Evolutionary conservation across 2,797 vertebrate species (phyloP), one percentile per base, ranked within the genome.

Genomic region (Carcharodon carcharias): DNA sequence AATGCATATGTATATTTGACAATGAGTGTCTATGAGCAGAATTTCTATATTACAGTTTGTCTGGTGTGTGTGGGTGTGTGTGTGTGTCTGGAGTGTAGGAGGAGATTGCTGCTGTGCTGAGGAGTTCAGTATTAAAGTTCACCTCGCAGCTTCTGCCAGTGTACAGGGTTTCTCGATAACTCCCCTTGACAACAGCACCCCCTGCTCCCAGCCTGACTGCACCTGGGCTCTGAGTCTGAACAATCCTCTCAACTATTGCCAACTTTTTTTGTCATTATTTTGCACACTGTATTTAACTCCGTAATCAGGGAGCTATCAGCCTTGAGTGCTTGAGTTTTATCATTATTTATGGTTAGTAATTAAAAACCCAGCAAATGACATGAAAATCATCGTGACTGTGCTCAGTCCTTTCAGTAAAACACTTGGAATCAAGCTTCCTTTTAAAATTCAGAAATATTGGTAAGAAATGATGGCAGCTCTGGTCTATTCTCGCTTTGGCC

Each of bases 171-270:
- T 95, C 63, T 54, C 63, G 9, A 28, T 50, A 77, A 95, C 35
- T 77, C 73, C 45, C 94, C 94, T 77, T 95, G 45, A 56, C 50
- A 95, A 77, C 50, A 95, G 94, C 69, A 95, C 67, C 67, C 94
- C 28, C 91, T 95, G 50, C 69, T 23, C 94, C 69, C 94, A 77
- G 12, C 54, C 71, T 56, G 54, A 77, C 16, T 56, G 94, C 94
- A 95, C 94, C 69, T 77, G 94, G 58, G 50, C 69, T n/a, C 45
- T 1, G 14, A 56, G 31, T n/a, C 28, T 56, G 69, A 18, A 54
- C 31, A 71, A 54, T 58, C 14, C 94, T 77, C 94, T 16, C 58
- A 95, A 77, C 28, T 26, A 21, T 9, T 58, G 50, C 94, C 61
- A 95, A 77, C 69, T 54, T 61, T 92, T 91, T 92, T 23, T 35